Percentiles rank a stretch among this genome's conserved stretches.
These are phyloP conservation scores for Caenorhabditis zanzibari DNA, from an alignment of 2,888 invertebrate species.

Conservation along the genomic window DNA sequence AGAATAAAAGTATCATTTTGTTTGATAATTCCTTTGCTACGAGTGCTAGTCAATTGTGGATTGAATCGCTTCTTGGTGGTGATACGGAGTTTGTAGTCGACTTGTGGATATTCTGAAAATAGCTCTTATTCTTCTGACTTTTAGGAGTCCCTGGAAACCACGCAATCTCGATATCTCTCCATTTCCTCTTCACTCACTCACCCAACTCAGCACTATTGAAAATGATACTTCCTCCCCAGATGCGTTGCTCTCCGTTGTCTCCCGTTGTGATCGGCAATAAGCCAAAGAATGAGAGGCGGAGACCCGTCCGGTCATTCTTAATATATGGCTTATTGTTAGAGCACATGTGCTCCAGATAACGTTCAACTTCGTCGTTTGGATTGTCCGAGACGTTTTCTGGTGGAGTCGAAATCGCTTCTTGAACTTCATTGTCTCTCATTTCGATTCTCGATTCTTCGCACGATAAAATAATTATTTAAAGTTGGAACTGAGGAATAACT, in stretches of 20 bases:
- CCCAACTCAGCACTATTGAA: conserved; percentile 59
- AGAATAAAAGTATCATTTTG: conserved; percentile 49
- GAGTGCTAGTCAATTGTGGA: conserved; percentile 39
- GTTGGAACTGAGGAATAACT: background rate
- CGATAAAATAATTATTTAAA: conserved; percentile 23
- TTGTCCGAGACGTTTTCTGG: conserved; percentile 10
- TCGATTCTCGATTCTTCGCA: background rate
- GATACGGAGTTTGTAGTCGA: conserved; percentile 52
- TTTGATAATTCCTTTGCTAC: conserved; percentile 56
- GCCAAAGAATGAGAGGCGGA: conserved; percentile 44
- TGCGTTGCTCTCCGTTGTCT: conserved; percentile 48
- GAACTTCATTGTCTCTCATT: conserved; percentile 31
- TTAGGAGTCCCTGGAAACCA: background rate
- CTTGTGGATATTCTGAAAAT: conserved; percentile 46
- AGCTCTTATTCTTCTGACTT: background rate
- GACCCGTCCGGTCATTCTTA: conserved; percentile 53
- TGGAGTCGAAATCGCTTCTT: conserved; percentile 37
- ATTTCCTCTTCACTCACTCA: conserved; percentile 28
- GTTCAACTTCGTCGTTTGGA: conserved; percentile 34
- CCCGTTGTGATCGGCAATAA: conserved; percentile 55
- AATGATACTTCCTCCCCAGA: conserved; percentile 61
- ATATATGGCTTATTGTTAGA: conserved; percentile 45
- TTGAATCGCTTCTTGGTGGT: conserved; percentile 26
- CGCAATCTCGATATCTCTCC: background rate
- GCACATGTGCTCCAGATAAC: conserved; percentile 52